Evolutionary conservation across 2,113 vertebrate species (phyloP).

Genomic region (Pedetes capensis): DNA sequence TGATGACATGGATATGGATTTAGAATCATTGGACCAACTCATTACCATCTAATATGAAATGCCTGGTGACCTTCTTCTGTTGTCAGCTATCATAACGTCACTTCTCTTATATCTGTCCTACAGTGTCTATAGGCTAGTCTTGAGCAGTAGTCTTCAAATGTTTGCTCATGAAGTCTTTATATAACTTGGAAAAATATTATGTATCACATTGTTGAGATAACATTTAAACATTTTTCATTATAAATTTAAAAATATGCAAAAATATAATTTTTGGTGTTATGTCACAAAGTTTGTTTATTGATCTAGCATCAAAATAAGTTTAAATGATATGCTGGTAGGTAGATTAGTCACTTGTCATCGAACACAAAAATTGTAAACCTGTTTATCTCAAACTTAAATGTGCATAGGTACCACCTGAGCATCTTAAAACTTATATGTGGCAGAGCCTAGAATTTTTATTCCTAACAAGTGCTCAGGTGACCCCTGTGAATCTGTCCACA

Average conservation of each 20-base stretch:
- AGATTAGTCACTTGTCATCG: not conserved
- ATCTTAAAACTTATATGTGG: not conserved
- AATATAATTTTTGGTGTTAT: not conserved
- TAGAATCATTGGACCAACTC: not conserved
- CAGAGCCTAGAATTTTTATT: not conserved
- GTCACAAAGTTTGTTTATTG: not conserved
- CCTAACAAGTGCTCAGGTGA: not conserved
- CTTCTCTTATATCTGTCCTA: too few relatives aligned
- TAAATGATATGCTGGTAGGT: not conserved
- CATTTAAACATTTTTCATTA: not conserved
- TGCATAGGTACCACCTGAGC: not conserved
- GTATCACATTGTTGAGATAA: not conserved
- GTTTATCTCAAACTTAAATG: not conserved
- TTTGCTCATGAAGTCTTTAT: not conserved
- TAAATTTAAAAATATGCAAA: too few relatives aligned
- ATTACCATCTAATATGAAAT: not conserved
- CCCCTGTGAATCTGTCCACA: accelerated
- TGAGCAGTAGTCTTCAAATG: not conserved
- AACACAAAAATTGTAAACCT: not conserved
- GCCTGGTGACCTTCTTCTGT: not conserved
- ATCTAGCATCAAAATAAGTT: not conserved
- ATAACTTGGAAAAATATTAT: not conserved
- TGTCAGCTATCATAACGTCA: not conserved
- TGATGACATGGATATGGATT: not conserved
- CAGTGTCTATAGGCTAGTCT: not conserved